Evolutionary conservation across 2,113 vertebrate species (phyloP).

Genomic region (Toxotes jaculatrix): DNA sequence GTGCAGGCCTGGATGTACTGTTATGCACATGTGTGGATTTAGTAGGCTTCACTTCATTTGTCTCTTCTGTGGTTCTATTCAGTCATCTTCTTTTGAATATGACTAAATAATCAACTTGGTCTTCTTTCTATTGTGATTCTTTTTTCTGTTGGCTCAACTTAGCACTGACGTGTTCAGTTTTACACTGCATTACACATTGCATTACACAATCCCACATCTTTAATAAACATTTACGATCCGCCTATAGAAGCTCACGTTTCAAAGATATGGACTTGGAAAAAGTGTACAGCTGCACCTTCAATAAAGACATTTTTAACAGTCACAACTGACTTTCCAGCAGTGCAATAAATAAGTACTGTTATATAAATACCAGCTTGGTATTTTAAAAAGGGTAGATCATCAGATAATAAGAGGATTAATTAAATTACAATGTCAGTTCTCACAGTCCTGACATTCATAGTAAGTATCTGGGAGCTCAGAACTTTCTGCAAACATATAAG

Average conservation of each 20-base stretch:
- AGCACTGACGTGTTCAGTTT: conserved; percentile 32
- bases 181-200: conserved; percentile 37
- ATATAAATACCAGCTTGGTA: conserved; percentile 12
- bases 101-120: conserved; percentile 46
- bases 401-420: not conserved
- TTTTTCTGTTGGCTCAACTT: conserved; percentile 44
- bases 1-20: not conserved
- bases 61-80: conserved; percentile 17
- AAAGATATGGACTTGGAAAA: conserved; percentile 45
- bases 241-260: conserved; percentile 42
- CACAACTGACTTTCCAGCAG: conserved; percentile 37
- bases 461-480: not conserved
- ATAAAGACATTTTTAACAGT: conserved; percentile 33
- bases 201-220: conserved; percentile 55
- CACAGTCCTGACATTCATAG: not conserved
- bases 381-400: not conserved
- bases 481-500: not conserved
- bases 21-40: not conserved
- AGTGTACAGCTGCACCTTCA: not conserved
- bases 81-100: conserved; percentile 41
- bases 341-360: conserved; percentile 11
- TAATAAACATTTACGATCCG: conserved; percentile 64
- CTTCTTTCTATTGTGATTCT: conserved; percentile 11
- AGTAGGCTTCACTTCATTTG: conserved; percentile 36
- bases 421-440: not conserved